Evolutionary conservation across 2,888 invertebrate genomes (phyloP).

Genomic region (Orthosia cruda): DNA sequence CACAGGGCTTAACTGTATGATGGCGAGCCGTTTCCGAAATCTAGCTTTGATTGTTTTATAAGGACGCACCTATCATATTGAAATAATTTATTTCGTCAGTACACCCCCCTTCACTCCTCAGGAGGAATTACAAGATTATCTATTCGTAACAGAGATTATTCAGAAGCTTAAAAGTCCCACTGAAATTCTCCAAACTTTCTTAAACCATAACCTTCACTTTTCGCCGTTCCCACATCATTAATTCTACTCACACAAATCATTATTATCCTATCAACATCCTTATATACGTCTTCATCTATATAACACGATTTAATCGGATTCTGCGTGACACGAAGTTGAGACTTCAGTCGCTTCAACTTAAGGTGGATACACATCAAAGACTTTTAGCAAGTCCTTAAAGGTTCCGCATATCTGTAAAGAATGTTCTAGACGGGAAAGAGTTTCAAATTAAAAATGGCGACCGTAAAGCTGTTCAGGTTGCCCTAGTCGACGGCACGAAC

Average conservation of each 20-base stretch:
- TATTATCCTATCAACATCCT: constrained; percentile 46
- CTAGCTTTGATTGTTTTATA: too few species aligned
- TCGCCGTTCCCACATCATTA: constrained; percentile 33
- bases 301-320: constrained; percentile 53
- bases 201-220: constrained; percentile 18
- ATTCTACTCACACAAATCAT: constrained; percentile 49
- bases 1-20: too few species aligned
- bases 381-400: constrained; percentile 26
- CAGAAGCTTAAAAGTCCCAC: background rate
- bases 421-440: constrained; percentile 39
- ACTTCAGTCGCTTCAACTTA: constrained; percentile 31
- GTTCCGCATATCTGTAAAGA: constrained; percentile 31
- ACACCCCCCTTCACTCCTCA: background rate
- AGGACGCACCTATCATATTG: too few species aligned
- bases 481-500: too few species aligned
- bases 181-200: constrained; percentile 6
- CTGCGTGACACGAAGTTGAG: constrained; percentile 36
- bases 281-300: constrained; percentile 31
- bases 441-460: constrained; percentile 45
- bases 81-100: background rate
- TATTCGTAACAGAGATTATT: background rate
- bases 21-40: too few species aligned
- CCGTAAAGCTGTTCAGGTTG: constrained; percentile 11
- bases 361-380: constrained; percentile 46
- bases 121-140: background rate